phyloP scores from a whole-genome alignment of 2,888 invertebrate genomes.

The Caenorhabditis drosophilae region DNA sequence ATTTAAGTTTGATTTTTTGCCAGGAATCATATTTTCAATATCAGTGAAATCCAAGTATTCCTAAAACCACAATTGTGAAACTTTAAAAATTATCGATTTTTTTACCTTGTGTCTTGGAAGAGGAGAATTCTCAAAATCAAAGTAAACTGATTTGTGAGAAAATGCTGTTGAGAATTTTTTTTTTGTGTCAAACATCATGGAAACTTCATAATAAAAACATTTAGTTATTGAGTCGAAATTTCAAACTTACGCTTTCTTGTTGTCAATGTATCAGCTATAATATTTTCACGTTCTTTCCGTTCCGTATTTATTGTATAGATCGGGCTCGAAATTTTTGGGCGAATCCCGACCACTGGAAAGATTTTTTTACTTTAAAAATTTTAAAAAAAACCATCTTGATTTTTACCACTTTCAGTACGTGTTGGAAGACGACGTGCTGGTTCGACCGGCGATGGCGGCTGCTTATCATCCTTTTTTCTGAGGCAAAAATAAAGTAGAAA shows the following conservation, averaged over 20 bases:
- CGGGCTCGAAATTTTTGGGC: constrained; percentile 47
- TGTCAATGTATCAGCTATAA: constrained; percentile 41
- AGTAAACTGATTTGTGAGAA: constrained; percentile 41
- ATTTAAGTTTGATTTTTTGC: constrained; percentile 20
- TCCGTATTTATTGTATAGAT: constrained; percentile 43
- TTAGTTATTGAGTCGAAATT: background rate
- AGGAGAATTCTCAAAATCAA: constrained; percentile 51
- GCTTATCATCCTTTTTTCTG: constrained; percentile 32
- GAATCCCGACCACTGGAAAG: constrained; percentile 33
- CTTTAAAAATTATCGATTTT: background rate
- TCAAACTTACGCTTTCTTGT: constrained; percentile 36
- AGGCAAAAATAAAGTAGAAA: constrained; percentile 34
- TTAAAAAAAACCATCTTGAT: background rate
- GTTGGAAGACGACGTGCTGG: constrained; percentile 28
- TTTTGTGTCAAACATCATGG: constrained; percentile 46
- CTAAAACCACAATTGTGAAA: too few relatives aligned
- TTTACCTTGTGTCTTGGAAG: constrained; percentile 45
- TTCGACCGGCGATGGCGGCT: constrained; percentile 35
- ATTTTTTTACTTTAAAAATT: background rate
- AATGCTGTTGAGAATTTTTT: constrained; percentile 44
- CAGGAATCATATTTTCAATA: constrained; percentile 48
- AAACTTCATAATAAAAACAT: constrained; percentile 25
- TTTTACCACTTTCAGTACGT: constrained; percentile 31
- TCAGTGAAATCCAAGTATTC: constrained; percentile 51
- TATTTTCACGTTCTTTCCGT: constrained; percentile 34